Evolutionary conservation across 1,140 invertebrate species (phyloP).

Genomic region (Pseudomyrmex concolor): DNA sequence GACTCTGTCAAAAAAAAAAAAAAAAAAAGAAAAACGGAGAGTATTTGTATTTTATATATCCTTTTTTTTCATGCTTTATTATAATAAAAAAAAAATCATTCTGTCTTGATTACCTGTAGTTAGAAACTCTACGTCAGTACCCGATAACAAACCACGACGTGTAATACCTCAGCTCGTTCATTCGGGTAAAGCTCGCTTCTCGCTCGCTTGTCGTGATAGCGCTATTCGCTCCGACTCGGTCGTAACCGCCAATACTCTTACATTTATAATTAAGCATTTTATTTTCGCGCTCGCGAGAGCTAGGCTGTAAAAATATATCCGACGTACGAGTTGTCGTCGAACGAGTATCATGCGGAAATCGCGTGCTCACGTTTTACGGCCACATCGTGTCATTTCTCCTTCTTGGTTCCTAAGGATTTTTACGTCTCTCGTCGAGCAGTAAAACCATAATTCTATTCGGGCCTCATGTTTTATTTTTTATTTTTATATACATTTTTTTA

Average conservation of each 20-base stretch:
- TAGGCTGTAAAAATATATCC: constrained; percentile 51
- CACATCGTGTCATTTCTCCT: constrained; percentile 54
- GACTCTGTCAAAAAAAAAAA: too few species aligned
- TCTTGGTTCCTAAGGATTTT: constrained; percentile 34
- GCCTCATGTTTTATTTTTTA: too few species aligned
- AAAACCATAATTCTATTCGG: constrained; percentile 59
- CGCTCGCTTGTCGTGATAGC: background rate
- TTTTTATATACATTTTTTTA: too few species aligned
- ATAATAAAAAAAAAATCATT: too few species aligned
- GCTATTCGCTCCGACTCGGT: constrained; percentile 5
- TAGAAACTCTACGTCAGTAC: too few species aligned
- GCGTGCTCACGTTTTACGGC: constrained; percentile 51
- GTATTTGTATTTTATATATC: too few species aligned
- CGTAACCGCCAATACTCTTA: constrained; percentile 38
- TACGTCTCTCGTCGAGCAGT: constrained; percentile 29
- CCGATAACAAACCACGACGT: constrained; percentile 19
- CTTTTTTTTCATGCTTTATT: too few species aligned
- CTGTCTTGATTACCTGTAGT: too few species aligned
- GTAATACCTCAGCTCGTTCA: background rate
- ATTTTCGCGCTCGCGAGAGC: constrained; percentile 38
- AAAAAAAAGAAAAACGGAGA: too few species aligned
- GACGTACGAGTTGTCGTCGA: constrained; percentile 13
- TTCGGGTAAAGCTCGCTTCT: background rate
- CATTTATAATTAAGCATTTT: constrained; percentile 58
- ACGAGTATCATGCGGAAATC: constrained; percentile 39